phyloP scores from a whole-genome alignment of 2,797 vertebrate genomes.

The Chaetodon trifasciatus region DNA sequence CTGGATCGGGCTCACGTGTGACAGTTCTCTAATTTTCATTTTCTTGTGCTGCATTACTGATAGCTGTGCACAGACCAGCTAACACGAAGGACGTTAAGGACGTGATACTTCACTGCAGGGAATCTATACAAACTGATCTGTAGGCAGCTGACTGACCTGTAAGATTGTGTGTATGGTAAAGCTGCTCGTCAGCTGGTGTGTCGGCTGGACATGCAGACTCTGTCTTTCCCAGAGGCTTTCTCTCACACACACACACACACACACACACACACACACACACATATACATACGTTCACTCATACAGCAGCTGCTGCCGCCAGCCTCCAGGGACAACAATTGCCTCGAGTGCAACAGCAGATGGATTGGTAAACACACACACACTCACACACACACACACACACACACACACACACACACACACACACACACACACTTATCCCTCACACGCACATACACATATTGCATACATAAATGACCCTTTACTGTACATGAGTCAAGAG shows the following conservation, averaged over 20 bases:
- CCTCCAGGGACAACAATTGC: conserved; percentile 66
- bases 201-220: conserved; percentile 68
- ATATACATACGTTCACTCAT: conserved; percentile 67
- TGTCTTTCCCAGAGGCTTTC: conserved; percentile 68
- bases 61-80: conserved; percentile 23
- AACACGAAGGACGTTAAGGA: conserved; percentile 7
- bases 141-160: conserved; percentile 65
- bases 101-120: not conserved
- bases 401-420: conserved; percentile 24
- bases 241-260: conserved; percentile 50
- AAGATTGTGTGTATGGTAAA: conserved; percentile 47
- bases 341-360: conserved; percentile 69
- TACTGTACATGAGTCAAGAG: conserved; percentile 23
- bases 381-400: conserved; percentile 19
- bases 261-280: conserved; percentile 49
- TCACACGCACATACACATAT: conserved; percentile 30
- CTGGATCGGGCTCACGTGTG: conserved; percentile 9
- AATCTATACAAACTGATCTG: conserved; percentile 36
- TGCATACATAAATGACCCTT: conserved; percentile 38
- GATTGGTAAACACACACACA: conserved; percentile 58
- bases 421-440: conserved; percentile 45
- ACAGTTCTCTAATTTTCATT: conserved; percentile 30
- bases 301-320: conserved; percentile 73
- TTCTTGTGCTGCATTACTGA: conserved; percentile 12
- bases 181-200: conserved; percentile 74